Evolutionary conservation across 2,888 invertebrate genomes (phyloP).

Genomic region (Phortica magna): DNA sequence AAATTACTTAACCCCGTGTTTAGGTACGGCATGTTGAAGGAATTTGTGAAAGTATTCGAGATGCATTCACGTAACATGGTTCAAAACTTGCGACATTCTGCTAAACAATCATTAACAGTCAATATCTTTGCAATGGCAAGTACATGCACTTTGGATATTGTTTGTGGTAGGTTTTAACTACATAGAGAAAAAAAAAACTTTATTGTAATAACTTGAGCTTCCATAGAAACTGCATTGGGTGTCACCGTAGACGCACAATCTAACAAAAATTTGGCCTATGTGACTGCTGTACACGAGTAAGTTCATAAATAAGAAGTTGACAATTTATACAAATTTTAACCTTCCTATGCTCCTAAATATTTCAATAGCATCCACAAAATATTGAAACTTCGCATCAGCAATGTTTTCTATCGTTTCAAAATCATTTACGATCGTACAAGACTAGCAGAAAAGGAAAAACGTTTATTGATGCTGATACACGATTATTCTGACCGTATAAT

Average conservation of each 20-base stretch:
- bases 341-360: too few species aligned
- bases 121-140: slow-evolving; percentile 34
- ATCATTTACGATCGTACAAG: slow-evolving; percentile 45
- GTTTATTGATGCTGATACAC: slow-evolving; percentile 49
- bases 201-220: too few species aligned
- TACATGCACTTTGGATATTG: slow-evolving; percentile 58
- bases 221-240: slow-evolving; percentile 59
- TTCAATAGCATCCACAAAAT: slow-evolving; percentile 49
- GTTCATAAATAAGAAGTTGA: slow-evolving; percentile 31
- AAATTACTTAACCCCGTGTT: slow-evolving; percentile 60
- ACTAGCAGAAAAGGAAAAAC: slow-evolving; percentile 48
- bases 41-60: slow-evolving; percentile 52
- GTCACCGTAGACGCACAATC: slow-evolving; percentile 50
- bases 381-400: slow-evolving; percentile 51
- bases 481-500: slow-evolving; percentile 58
- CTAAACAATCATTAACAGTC: slow-evolving; percentile 9
- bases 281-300: slow-evolving; percentile 57
- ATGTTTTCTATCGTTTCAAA: slow-evolving; percentile 50
- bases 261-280: slow-evolving; percentile 49
- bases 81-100: slow-evolving; percentile 27
- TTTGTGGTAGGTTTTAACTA: slow-evolving; percentile 41
- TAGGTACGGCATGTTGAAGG: slow-evolving; percentile 56
- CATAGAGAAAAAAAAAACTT: too few species aligned
- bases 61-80: slow-evolving; percentile 52
- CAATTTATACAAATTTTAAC: not conserved